Evolutionary conservation across 2,888 invertebrate species (phyloP).

Genomic region (Hirtodrosophila confusa): DNA sequence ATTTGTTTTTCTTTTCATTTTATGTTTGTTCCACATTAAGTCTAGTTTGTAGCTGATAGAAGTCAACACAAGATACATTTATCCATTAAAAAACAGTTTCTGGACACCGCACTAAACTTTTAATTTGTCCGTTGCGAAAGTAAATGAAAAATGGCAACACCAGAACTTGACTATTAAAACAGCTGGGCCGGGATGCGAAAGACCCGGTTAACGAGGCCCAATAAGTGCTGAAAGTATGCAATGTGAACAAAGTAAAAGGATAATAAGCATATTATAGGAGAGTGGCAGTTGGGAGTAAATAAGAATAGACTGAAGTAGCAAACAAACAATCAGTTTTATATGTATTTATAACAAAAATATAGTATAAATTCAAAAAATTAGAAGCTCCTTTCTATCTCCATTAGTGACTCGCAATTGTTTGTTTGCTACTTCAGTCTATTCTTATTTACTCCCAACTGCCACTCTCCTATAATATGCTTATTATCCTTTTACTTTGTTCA

Average conservation of each 20-base stretch:
- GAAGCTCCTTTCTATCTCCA: too few species aligned
- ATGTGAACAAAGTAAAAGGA: constrained; percentile 10
- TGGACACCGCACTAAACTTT: constrained; percentile 35
- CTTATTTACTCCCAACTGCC: constrained; percentile 5
- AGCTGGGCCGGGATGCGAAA: neutral
- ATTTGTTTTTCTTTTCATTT: constrained; percentile 12
- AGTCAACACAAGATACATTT: constrained; percentile 11
- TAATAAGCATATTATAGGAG: neutral
- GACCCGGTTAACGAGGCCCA: neutral
- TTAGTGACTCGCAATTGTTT: too few species aligned
- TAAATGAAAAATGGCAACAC: constrained; percentile 55
- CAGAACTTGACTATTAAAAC: constrained; percentile 19
- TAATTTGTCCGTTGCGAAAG: constrained; percentile 43
- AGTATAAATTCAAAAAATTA: too few species aligned
- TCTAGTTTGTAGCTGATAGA: constrained; percentile 30
- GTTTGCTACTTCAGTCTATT: too few species aligned
- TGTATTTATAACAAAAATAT: too few species aligned
- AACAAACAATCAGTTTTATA: too few species aligned
- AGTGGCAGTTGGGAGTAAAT: constrained; percentile 7
- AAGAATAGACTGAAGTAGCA: too few species aligned
- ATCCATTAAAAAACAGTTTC: constrained; percentile 4
- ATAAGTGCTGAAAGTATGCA: constrained; percentile 45
- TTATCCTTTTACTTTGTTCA: constrained; percentile 1
- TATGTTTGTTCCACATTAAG: constrained; percentile 41
- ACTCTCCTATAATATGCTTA: neutral